Conservation (phyloP, 2,797 vertebrate species). For the Basileuterus tristriatus region DNA sequence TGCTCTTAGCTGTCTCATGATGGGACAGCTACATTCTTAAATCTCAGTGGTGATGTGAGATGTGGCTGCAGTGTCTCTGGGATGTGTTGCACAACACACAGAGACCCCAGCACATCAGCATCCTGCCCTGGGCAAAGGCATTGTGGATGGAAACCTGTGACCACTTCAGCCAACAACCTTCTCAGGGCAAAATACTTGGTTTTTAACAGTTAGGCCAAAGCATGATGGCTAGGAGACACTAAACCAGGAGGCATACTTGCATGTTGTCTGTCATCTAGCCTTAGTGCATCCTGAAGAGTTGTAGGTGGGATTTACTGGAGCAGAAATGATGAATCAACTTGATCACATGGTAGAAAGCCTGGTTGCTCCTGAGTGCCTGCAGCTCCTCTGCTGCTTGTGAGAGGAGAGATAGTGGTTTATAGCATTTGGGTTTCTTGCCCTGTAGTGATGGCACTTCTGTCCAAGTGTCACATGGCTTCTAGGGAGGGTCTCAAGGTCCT, state of each 20-base stretch:
- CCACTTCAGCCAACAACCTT: not conserved
- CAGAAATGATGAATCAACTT: not conserved
- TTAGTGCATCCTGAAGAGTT: not conserved
- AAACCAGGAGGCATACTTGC: not conserved
- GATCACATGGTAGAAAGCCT: not conserved
- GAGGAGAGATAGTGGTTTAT: not conserved
- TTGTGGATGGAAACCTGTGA: not conserved
- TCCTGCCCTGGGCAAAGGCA: not conserved
- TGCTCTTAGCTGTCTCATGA: not conserved
- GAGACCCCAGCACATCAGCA: not conserved
- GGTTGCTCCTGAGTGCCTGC: not conserved
- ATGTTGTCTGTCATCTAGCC: not conserved
- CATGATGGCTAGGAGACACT: not conserved
- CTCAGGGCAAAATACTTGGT: not conserved
- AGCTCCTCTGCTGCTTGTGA: not conserved
- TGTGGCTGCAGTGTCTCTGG: not conserved
- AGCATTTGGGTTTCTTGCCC: not conserved
- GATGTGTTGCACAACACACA: not conserved
- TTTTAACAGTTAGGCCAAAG: not conserved
- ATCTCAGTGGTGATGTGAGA: not conserved
- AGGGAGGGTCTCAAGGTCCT: not conserved
- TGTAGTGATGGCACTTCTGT: not conserved
- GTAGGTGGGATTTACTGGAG: not conserved
- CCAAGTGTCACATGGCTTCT: not conserved
- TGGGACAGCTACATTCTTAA: not conserved